Percentiles rank a stretch among this genome's conserved stretches.
phyloP scores from a whole-genome alignment of 1,140 invertebrate genomes.

The Diploscapter pachys region DNA sequence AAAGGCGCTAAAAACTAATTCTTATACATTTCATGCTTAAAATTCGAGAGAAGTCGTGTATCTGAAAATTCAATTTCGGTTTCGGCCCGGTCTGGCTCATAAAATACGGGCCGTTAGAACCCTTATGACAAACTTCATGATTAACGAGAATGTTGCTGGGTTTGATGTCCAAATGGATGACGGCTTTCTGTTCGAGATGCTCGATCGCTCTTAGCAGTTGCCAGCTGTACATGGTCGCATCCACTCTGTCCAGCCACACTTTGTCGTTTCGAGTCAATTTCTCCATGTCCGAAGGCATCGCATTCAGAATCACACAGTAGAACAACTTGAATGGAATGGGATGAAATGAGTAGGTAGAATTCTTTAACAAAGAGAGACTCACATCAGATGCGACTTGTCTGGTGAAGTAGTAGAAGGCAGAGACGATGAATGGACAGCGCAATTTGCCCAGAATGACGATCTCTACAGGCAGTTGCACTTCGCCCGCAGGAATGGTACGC shows the following conservation, averaged over 20 bases:
- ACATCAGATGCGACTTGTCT: no score
- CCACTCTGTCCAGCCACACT: slow-evolving; percentile 30
- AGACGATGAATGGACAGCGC: no score
- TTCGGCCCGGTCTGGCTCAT: not conserved
- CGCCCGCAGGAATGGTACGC: no score
- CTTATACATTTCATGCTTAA: no score
- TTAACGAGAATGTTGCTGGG: slow-evolving; percentile 38
- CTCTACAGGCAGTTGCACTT: no score
- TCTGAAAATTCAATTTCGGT: no score
- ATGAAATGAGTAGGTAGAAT: no score
- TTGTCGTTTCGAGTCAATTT: slow-evolving; percentile 23
- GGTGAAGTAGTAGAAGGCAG: no score
- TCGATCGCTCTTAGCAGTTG: slow-evolving; percentile 24
- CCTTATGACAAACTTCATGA: slow-evolving; percentile 1
- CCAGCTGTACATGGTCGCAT: slow-evolving; percentile 25
- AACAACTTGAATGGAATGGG: slow-evolving; percentile 1
- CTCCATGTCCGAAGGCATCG: slow-evolving; percentile 29
- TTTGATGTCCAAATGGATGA: slow-evolving; percentile 37
- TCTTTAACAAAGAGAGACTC: no score
- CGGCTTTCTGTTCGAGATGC: slow-evolving; percentile 16
- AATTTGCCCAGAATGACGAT: no score
- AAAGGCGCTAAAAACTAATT: no score
- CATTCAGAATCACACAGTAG: slow-evolving; percentile 35
- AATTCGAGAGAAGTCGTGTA: no score
- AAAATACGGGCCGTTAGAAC: not conserved